Base-by-base conservation (phyloP, 2,888 invertebrate genomes). In the Anagyrus pseudococci region DNA sequence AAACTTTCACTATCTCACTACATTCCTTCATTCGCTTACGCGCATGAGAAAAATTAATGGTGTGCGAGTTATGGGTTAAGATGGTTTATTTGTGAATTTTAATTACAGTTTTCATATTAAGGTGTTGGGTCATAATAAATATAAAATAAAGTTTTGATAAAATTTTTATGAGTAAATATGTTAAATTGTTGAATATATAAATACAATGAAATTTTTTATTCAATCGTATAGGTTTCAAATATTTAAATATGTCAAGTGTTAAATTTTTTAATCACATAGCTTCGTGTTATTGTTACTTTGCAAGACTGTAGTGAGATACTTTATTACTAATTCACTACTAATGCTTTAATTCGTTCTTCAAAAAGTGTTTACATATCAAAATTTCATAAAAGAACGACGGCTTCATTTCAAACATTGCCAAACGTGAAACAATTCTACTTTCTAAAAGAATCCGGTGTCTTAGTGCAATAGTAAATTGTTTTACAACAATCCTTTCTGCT, bases 1-100 rank as follows among this genome's bases (percentile, higher is more conserved):
- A 75, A 71, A 73, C 46, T 72, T 76, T 68, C 72, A 75, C 72
- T 75, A 73, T 76, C 73, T 79, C 73, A 77, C 75, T 74, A 76
- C 72, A 75, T 72, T 76, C 73, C 74, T 74, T 75, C 55, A 29
- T 55, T 48, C 48, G 77, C 77, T 79, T 78, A 75, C 73, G 77
- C 77, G 79, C 79, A 78, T 79, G 78, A 71, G 72, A 75, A 69
- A 71, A 68, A 66, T 37, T 55, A 56, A 66, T 70, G 68, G 63
- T 50, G 46, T 44, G 33, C 19, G 8, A 47, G 23, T 25, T 33
- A 54, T n/a, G n/a, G n/a, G n/a, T n/a, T n/a, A 60, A 57, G 19
- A 43, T 54, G 54, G 58, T 63, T 47, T 26, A 13, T 22, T 25
- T n/a, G 25, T 47, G 13, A 37, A 13, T 8, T 15, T 37, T 37